A percentile compares a stretch with the other conserved stretches of the same genome.
Conservation (phyloP, 2,888 invertebrate genomes). For the Charanyca ferruginea region DNA sequence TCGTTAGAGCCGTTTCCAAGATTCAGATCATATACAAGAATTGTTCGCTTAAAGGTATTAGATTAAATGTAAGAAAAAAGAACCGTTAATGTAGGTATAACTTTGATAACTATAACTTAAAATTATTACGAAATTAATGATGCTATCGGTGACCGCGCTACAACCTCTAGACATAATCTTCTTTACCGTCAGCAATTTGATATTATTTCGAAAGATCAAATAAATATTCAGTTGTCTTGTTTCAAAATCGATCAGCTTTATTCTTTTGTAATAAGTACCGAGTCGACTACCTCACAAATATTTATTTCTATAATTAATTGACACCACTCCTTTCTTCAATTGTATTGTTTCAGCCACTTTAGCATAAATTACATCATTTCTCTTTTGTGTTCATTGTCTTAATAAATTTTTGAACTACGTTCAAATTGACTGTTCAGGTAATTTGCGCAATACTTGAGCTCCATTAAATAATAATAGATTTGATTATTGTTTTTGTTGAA, state of each 20-base stretch:
- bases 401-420: constrained; percentile 15
- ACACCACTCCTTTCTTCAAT: background rate
- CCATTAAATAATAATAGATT: constrained; percentile 27
- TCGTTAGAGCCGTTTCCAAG: no score
- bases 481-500: constrained; percentile 19
- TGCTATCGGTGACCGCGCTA: background rate
- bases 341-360: constrained; percentile 14
- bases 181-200: background rate
- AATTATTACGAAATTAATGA: background rate
- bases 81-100: no score
- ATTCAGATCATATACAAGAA: no score
- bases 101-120: no score
- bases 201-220: no score
- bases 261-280: background rate
- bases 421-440: constrained; percentile 12
- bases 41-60: no score
- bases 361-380: constrained; percentile 9
- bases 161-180: background rate
- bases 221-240: no score
- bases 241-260: background rate
- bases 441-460: constrained; percentile 3
- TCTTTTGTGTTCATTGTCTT: constrained; percentile 22
- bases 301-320: constrained; percentile 10
- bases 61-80: no score
- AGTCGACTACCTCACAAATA: no score